A percentile compares a stretch with the other conserved stretches of the same genome.
Conservation (phyloP, 2,888 invertebrate species). For the Ypsolopha scabrella region DNA sequence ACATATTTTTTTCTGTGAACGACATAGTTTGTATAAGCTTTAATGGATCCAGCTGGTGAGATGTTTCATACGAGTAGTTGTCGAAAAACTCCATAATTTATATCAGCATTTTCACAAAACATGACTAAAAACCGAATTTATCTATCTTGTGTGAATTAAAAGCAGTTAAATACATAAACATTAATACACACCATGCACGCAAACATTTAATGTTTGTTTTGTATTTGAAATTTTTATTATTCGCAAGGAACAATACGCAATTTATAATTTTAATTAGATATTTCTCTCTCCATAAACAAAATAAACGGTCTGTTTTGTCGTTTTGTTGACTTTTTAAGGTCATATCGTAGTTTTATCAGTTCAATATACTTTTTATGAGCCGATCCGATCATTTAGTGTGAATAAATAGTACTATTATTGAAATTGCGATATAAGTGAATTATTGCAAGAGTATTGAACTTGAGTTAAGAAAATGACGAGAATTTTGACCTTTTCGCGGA, state of each 20-base stretch:
- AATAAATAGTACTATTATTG: conserved; percentile 21
- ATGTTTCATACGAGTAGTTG: too few species aligned
- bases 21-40: too few species aligned
- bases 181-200: too few species aligned
- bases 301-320: conserved; percentile 19
- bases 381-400: conserved; percentile 15
- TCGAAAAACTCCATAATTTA: too few species aligned
- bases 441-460: conserved; percentile 7
- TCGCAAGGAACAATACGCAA: conserved; percentile 13
- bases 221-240: too few species aligned
- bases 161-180: too few species aligned
- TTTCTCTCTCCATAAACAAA: conserved; percentile 9
- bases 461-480: background rate
- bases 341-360: conserved; percentile 31
- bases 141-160: too few species aligned
- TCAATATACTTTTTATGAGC: conserved; percentile 37
- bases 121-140: too few species aligned
- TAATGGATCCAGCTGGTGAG: too few species aligned
- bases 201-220: too few species aligned
- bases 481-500: conserved; percentile 4
- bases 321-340: conserved; percentile 25
- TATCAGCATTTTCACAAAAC: too few species aligned
- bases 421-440: conserved; percentile 10
- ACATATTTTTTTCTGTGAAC: too few species aligned
- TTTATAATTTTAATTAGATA: conserved; percentile 6